Evolutionary conservation across 2,797 vertebrate genomes (phyloP), one percentile per base, ranked within the genome.

Genomic region (Salarias fasciatus): DNA sequence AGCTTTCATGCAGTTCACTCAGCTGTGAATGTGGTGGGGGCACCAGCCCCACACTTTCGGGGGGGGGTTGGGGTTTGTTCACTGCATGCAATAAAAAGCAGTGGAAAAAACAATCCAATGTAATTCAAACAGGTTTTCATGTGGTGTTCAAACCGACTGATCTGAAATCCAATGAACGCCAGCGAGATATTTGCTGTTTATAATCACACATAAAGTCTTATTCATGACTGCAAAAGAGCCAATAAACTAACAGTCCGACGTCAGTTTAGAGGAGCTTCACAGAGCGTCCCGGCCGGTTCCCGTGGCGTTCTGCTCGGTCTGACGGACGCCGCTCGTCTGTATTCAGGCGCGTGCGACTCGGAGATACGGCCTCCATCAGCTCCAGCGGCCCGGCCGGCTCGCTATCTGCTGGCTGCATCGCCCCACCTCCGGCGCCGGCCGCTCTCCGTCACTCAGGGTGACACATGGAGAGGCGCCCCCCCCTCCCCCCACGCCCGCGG

Each of bases 381-480:
- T 18, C 24, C n/a, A n/a, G n/a, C 2, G 45, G 52, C 38, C 72
- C 56, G 1, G 51, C 54, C 57, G 10, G 67, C 74, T n/a, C n/a
- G n/a, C n/a, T 64, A 63, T 85, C 77, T 69, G 8, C 35, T 13
- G 29, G 73, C 56, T 42, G 65, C 72, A 67, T 81, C 66, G 8
- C 13, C 78, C 62, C 79, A 83, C 84, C 82, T 75, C 59, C 11
- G 75, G 79, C 62, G 3, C 67, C 51, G 56, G 70, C 86, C 83
- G 75, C 69, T 68, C 77, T 82, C 85, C 87, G 82, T 87, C 86
- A 89, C 66, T 89, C 88, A 80, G 43, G 64, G 37, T 88, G 86
- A 91, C 86, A 86, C 77, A 52, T 53, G 58, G 63, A 72, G 63
- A 69, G 67, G 67, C 83, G 71, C 63, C 77, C 80, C 63, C 52